Conservation (phyloP, 2,888 invertebrate species). For the Caradrina clavipalpis region DNA sequence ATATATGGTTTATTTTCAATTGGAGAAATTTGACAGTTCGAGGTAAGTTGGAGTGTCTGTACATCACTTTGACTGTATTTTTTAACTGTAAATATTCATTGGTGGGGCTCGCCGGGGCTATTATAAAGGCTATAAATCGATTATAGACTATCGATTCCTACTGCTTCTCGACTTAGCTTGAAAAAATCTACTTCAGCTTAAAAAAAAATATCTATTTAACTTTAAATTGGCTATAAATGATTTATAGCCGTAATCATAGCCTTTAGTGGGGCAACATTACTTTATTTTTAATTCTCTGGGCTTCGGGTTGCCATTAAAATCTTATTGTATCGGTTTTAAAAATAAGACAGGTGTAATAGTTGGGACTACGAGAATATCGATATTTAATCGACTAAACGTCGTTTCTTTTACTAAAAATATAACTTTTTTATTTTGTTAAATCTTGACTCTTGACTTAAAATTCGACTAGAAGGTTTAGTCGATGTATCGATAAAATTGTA, state of each 20-base stretch:
- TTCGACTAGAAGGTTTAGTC: slow-evolving; percentile 55
- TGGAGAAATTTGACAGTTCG: too few relatives aligned
- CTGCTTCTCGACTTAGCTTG: not conserved
- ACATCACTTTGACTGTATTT: slow-evolving; percentile 62
- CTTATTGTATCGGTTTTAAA: slow-evolving; percentile 62
- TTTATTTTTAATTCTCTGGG: slow-evolving; percentile 72
- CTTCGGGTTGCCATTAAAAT: slow-evolving; percentile 79
- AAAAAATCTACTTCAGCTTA: not conserved
- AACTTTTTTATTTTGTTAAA: not conserved
- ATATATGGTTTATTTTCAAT: too few relatives aligned
- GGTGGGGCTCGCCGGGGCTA: slow-evolving; percentile 7
- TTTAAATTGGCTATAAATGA: not conserved
- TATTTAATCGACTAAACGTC: slow-evolving; percentile 53
- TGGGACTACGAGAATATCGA: slow-evolving; percentile 53
- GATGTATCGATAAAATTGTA: slow-evolving; percentile 54
- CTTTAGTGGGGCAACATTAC: slow-evolving; percentile 53
- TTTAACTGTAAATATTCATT: slow-evolving; percentile 65
- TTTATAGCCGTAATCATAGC: slow-evolving; percentile 29
- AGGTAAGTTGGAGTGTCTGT: too few relatives aligned
- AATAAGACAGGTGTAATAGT: slow-evolving; percentile 52
- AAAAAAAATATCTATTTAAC: not conserved
- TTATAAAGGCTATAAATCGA: slow-evolving; percentile 11
- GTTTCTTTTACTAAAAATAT: slow-evolving; percentile 3
- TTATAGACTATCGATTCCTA: not conserved
- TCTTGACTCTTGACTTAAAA: slow-evolving; percentile 8